Evolutionary conservation across 92 coral and sea anemone genomes (phyloP), one percentile per base, ranked within the genome.

Genomic region (Heliopora coerulea): DNA sequence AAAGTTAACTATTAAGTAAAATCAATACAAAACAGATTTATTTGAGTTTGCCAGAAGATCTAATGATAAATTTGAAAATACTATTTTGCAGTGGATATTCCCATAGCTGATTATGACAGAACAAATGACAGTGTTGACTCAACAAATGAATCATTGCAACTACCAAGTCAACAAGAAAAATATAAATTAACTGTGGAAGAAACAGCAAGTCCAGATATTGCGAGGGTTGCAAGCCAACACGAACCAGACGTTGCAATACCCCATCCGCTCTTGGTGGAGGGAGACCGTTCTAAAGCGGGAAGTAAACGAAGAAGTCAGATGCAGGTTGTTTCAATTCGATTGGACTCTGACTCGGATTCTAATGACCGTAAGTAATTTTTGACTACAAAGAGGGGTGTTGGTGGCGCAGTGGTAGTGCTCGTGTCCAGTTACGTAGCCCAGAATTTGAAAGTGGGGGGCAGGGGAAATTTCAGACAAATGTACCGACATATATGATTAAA

Each of bases 231-330:
- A 18, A 15, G 62, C 0, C 52, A 17, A 68, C 59, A 50, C 29
- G 77, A 70, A 54, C 46, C 56, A 54, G 77, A 70, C 1, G 46
- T 70, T 9, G 63, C 57, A 12, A 19, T 70, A 2, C 63, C 77
- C 0, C 77, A 70, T 30, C 62, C 77, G 5, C 32, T 70, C 0
- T 29, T 68, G 34, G 77, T 70, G 15, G 77, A 70, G 34, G 52
- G 63, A 23, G 77, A 70, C 20, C 77, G 77, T 26, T 31, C 77
- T 8, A 70, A 70, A 27, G 28, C 26, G 3, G 62, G 77, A 0
- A 41, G 44, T 17, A 54, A 52, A 54, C 77, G 77, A 54, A 70
- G 77, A 70, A 70, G 77, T 70, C 77, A 70, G 63, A 70, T 70
- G 77, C 77, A 70, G 31, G 77, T 70, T 20, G 77, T 70, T 19